Evolutionary conservation across 2,113 vertebrate species (phyloP).

Genomic region (Ailuropoda melanoleuca): DNA sequence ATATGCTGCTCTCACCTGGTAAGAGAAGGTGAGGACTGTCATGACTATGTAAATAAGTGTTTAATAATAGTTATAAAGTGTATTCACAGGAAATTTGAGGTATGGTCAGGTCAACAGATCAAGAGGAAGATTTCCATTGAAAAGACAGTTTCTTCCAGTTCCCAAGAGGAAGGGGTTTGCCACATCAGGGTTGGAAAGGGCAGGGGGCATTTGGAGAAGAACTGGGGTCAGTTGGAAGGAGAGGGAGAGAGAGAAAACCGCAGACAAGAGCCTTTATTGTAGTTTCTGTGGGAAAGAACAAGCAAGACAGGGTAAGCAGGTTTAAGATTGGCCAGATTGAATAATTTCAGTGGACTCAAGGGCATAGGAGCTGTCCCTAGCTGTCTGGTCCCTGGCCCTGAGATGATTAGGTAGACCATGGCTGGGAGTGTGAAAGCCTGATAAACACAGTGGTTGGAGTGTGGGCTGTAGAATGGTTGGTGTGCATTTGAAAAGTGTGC

Average conservation of each 20-base stretch:
- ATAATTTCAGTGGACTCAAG: neutral
- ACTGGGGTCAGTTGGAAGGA: neutral
- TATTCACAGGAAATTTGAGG: neutral
- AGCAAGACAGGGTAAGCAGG: neutral
- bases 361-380: neutral
- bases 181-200: neutral
- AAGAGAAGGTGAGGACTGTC: neutral
- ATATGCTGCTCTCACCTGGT: neutral
- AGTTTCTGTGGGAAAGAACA: neutral
- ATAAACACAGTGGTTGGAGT: neutral
- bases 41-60: neutral
- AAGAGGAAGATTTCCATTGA: neutral
- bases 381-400: neutral
- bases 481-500: neutral
- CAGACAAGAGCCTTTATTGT: neutral
- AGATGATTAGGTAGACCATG: neutral
- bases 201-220: neutral
- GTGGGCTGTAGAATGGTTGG: neutral
- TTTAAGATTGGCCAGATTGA: neutral
- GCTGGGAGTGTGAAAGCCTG: neutral
- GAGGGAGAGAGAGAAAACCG: neutral
- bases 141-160: neutral
- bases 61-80: neutral
- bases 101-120: neutral
- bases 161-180: neutral